Conservation (phyloP, 2,113 vertebrate genomes). For the Mormyrus lacerda region DNA sequence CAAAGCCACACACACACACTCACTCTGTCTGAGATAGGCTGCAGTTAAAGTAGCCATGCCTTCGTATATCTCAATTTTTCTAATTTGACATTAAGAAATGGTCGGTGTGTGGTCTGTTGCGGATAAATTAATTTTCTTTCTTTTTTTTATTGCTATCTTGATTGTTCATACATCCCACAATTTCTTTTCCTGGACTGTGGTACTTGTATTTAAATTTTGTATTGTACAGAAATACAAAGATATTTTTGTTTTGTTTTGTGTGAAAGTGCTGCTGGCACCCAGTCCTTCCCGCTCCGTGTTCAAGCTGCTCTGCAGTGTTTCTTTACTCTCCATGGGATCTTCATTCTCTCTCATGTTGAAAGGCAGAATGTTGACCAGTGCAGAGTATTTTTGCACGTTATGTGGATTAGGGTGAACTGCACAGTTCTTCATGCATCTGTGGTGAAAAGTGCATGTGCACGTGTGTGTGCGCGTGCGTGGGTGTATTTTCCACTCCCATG, state of each 20-base stretch:
- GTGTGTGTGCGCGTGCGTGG: background rate
- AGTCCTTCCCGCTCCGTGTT: background rate
- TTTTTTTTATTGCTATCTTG: background rate
- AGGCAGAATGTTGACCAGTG: background rate
- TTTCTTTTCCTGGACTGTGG: background rate
- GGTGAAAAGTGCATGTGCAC: background rate
- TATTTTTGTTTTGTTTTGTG: background rate
- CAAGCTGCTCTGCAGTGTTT: background rate
- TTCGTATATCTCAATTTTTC: background rate
- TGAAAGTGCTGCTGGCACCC: background rate
- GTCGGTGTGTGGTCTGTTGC: background rate
- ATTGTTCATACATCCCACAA: background rate
- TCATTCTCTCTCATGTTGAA: background rate
- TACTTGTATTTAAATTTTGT: background rate
- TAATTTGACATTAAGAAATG: background rate
- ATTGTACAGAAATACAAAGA: background rate
- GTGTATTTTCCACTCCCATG: constrained; percentile 9
- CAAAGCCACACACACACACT: no score
- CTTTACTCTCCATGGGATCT: background rate
- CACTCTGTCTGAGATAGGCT: background rate
- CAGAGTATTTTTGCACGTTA: background rate
- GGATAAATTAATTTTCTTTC: background rate
- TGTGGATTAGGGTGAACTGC: constrained; percentile 23
- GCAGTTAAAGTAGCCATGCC: no score
- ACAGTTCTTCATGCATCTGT: background rate